These are phyloP conservation scores for Procavia capensis DNA, from an alignment of 2,113 vertebrate genomes.

Conservation along the genomic window DNA sequence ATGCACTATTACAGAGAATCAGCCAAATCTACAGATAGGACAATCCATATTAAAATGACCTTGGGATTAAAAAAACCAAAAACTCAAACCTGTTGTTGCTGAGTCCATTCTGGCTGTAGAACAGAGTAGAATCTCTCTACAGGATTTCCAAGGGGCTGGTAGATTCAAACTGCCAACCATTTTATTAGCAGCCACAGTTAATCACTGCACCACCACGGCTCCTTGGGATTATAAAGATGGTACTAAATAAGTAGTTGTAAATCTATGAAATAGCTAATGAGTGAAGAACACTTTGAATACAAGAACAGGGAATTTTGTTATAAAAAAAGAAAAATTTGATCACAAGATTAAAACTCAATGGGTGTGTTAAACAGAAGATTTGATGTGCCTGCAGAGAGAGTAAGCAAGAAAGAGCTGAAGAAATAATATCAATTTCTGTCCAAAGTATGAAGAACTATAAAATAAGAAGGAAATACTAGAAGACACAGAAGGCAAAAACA, in stretches of 20 bases:
- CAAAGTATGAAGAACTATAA: not conserved
- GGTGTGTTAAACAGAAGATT: too few species aligned
- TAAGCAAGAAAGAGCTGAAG: not conserved
- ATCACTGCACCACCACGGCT: too few species aligned
- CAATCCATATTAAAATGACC: not conserved
- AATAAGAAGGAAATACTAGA: not conserved
- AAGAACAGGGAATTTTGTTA: conserved; percentile 36
- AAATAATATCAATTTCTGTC: not conserved
- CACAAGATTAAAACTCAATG: not conserved
- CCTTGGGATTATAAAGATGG: not conserved
- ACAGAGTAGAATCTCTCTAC: too few species aligned
- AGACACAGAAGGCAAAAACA: not conserved
- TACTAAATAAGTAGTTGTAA: not conserved
- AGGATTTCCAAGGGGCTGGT: too few species aligned
- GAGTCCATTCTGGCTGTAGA: too few species aligned
- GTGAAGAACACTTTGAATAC: not conserved
- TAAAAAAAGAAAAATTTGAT: too few species aligned
- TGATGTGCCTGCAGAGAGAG: not conserved
- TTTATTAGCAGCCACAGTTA: too few species aligned
- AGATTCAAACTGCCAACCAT: too few species aligned
- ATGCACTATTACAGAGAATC: not conserved
- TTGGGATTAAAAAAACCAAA: not conserved
- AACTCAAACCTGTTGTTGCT: too few species aligned
- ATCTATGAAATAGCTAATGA: not conserved
- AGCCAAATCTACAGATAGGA: not conserved